Percentiles rank a stretch among this genome's conserved stretches.
phyloP scores from a whole-genome alignment of 2,797 vertebrate genomes.

The Eremophila alpestris region DNA sequence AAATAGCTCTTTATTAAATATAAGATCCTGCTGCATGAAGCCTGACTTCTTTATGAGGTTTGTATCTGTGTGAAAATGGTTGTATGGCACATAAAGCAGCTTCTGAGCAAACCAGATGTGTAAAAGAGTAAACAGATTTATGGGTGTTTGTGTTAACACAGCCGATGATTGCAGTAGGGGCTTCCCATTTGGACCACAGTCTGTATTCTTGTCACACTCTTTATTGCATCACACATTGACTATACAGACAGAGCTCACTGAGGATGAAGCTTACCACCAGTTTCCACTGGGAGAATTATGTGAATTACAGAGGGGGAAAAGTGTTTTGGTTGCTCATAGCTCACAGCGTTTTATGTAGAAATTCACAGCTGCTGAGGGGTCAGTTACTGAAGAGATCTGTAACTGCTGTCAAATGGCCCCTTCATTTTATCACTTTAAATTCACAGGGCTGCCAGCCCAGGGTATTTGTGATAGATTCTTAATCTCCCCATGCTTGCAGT shows the following conservation, averaged over 20 bases:
- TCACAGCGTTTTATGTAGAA: background rate
- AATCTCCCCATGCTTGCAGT: background rate
- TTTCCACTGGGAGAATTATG: background rate
- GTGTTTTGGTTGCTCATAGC: background rate
- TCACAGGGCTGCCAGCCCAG: background rate
- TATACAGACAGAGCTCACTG: background rate
- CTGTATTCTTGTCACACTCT: background rate
- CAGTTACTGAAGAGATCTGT: background rate
- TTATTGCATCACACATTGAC: background rate
- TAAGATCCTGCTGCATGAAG: background rate
- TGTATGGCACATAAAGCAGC: conserved; percentile 2
- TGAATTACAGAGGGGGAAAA: background rate
- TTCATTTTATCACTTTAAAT: conserved; percentile 11
- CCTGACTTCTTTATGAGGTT: conserved; percentile 10
- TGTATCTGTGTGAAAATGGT: background rate
- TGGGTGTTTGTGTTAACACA: background rate
- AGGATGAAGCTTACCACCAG: background rate
- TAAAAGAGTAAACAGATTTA: background rate
- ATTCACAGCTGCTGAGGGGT: background rate
- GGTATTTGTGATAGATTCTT: background rate
- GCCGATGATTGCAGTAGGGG: background rate
- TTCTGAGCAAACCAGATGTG: background rate
- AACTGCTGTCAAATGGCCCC: background rate
- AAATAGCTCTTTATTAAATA: background rate
- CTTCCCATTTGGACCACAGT: background rate